These are phyloP conservation scores for Perccottus glenii DNA, from an alignment of 2,113 vertebrate genomes.

Conservation along the genomic window DNA sequence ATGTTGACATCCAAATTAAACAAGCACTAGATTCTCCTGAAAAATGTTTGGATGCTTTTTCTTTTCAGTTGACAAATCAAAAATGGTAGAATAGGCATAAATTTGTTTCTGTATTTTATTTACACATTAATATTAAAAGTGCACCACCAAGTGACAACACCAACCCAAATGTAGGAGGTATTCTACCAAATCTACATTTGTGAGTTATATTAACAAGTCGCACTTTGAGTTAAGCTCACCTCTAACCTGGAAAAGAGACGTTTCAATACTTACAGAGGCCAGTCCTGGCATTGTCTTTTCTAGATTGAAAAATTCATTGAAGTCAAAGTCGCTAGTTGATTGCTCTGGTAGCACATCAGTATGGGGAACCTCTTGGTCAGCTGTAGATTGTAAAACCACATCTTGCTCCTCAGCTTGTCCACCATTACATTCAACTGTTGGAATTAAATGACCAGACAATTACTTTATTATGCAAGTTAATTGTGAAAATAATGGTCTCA, in stretches of 20 bases:
- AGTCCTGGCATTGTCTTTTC: constrained; percentile 96
- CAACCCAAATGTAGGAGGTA: neutral
- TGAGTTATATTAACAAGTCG: neutral
- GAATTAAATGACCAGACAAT: constrained; percentile 3
- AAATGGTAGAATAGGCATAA: constrained; percentile 67
- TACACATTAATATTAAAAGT: constrained; percentile 2
- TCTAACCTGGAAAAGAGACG: neutral
- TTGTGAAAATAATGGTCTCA: too few relatives aligned
- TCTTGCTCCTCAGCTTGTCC: constrained; percentile 84
- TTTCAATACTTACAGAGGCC: constrained; percentile 91
- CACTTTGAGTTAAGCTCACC: neutral
- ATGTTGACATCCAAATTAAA: too few relatives aligned
- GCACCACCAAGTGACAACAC: constrained; percentile 39
- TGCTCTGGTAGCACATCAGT: constrained; percentile 86
- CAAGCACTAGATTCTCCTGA: too few relatives aligned
- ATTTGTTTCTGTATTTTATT: constrained; percentile 54
- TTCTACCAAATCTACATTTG: neutral
- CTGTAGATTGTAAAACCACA: constrained; percentile 77
- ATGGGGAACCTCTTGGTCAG: constrained; percentile 94
- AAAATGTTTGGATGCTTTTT: too few relatives aligned
- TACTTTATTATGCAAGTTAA: too few relatives aligned
- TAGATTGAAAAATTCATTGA: constrained; percentile 98
- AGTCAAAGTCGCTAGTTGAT: constrained; percentile 93
- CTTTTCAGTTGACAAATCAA: too few relatives aligned
- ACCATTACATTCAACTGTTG: constrained; percentile 88